Conservation (phyloP, 2,888 invertebrate species). For the Meta bourneti region DNA sequence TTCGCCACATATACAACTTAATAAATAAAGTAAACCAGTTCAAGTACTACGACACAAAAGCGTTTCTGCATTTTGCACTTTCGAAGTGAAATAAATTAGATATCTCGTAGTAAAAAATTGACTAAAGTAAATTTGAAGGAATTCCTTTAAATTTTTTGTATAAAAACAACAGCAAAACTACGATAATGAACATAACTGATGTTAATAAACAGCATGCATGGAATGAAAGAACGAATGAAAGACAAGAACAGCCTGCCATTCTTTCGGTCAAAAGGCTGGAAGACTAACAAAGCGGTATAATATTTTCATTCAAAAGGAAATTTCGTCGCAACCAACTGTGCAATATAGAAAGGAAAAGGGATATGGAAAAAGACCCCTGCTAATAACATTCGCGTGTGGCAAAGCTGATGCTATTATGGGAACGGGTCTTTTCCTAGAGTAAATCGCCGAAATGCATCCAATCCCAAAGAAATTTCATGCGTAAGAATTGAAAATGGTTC, state of each 20-base stretch:
- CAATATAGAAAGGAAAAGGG: constrained; percentile 10
- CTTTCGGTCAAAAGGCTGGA: neutral
- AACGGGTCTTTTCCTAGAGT: constrained; percentile 21
- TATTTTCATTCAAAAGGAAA: neutral
- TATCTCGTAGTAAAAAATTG: too few species aligned
- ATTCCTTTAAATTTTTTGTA: too few species aligned
- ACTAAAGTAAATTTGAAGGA: too few species aligned
- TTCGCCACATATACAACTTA: too few species aligned
- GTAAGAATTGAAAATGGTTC: constrained; percentile 69
- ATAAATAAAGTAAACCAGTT: too few species aligned
- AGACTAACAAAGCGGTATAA: neutral
- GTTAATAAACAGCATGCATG: too few species aligned
- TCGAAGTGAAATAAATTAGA: too few species aligned
- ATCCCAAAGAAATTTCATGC: constrained; percentile 65
- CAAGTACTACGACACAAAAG: too few species aligned
- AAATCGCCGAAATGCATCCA: constrained; percentile 64
- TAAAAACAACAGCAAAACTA: too few species aligned
- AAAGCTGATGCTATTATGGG: constrained; percentile 10
- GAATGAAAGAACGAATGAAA: neutral
- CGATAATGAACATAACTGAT: too few species aligned
- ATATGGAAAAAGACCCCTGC: constrained; percentile 3
- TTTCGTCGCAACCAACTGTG: neutral
- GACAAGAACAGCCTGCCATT: neutral
- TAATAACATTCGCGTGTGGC: constrained; percentile 27
- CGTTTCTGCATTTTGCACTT: too few species aligned